Conservation (phyloP, 2,888 invertebrate genomes). For the Rhogogaster chlorosoma region DNA sequence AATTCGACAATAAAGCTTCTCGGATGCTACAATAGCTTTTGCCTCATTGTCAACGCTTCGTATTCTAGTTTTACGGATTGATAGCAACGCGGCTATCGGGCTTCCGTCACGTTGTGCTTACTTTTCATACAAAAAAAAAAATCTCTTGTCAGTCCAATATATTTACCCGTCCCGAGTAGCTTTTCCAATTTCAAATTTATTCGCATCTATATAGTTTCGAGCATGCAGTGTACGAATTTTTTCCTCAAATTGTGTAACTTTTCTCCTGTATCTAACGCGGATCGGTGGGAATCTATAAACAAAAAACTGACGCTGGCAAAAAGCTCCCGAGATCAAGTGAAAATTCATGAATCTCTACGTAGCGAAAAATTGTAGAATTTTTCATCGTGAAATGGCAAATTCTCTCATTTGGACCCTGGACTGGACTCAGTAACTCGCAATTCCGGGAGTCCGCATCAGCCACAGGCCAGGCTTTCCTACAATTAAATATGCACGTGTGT, state of each 20-base stretch:
- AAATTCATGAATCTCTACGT: neutral
- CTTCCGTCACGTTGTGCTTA: neutral
- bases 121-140: neutral
- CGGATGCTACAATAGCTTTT: slow-evolving; percentile 15
- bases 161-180: neutral
- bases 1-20: slow-evolving; percentile 42
- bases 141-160: neutral
- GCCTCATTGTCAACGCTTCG: slow-evolving; percentile 30
- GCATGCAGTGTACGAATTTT: neutral
- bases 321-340: neutral
- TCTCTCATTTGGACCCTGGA: neutral
- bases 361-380: neutral
- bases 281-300: neutral
- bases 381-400: neutral
- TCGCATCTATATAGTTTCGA: neutral
- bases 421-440: neutral
- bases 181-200: neutral
- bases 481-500: neutral
- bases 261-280: neutral
- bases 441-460: neutral
- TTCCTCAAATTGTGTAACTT: neutral
- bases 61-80: slow-evolving; percentile 42
- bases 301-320: neutral
- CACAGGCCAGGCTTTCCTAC: neutral
- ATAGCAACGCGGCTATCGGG: slow-evolving; percentile 3